Base-by-base conservation (phyloP, 2,888 invertebrate species). In the Parapristionchus giblindavisi region DNA sequence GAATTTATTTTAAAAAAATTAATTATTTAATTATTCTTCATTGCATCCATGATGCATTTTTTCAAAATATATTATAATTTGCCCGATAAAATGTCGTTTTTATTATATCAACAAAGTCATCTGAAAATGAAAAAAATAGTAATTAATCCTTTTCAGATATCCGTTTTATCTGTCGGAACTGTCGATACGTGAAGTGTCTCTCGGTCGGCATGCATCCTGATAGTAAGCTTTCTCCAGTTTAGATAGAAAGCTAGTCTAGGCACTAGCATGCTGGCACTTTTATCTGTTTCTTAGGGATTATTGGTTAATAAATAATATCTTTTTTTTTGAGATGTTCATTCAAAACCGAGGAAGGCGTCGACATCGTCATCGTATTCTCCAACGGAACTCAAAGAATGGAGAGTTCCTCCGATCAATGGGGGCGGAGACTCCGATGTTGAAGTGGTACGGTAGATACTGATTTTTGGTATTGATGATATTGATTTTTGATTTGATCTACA, bases 171-270 rank as follows among this genome's bases (percentile, higher is more conserved):
- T 71, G 70, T 17, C 70, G 70, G 3, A 38, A 40, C 14, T 71
- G 70, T 56, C 70, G 70, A 6, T 71, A 71, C 70, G 40, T 38
- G 40, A 71, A 71, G 56, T 71, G 70, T 56, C 70, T 54, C 6
- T 54, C 70, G 8, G 43, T 71, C 32, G 70, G 70, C 3, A 71
- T 71, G 70, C 70, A 71, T 40, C 70, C 70, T 11, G 70, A 71
- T 21, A 71, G 70, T 71, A 8, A 71, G 70, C 36, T n/a, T 54
- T 6, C 54, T 54, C 54, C 6, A 54, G 54, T n/a, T 8, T 43
- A 43, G 8, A 8, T 17, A 43, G n/a, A 43, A 17, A 14, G 43
- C 17, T 8, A 14, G 8, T 43, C 43, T 14, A 8, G 11, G 17
- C 43, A 43, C 11, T 43, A 14, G 8, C 43, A 43, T n/a, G n/a